These are phyloP conservation scores for Odontocerum albicorne DNA, from an alignment of 2,888 invertebrate species.

Conservation along the genomic window DNA sequence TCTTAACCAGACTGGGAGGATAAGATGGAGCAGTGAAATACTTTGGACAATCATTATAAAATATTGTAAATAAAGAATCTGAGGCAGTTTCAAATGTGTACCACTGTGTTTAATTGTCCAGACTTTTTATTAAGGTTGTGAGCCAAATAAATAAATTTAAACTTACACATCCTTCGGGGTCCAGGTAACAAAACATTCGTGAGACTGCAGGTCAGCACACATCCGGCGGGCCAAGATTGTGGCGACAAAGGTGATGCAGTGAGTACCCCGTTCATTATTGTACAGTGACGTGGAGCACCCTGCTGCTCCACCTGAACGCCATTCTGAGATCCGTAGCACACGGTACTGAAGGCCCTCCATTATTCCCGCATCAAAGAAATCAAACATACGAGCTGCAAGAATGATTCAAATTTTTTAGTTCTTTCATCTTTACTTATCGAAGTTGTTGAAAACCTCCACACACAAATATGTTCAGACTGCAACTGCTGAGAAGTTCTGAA, in stretches of 20 bases:
- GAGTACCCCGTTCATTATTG: conserved; percentile 40
- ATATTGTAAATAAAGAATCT: too few species aligned
- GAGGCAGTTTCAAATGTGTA: too few species aligned
- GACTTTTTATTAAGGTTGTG: too few species aligned
- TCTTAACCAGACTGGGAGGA: too few species aligned
- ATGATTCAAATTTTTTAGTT: too few species aligned
- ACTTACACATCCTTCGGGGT: conserved; percentile 32
- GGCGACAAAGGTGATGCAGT: conserved; percentile 71
- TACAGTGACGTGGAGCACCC: conserved; percentile 46
- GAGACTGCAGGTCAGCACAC: conserved; percentile 49
- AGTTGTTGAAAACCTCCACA: too few species aligned
- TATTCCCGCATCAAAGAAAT: conserved; percentile 89
- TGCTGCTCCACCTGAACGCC: conserved; percentile 63
- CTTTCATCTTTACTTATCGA: too few species aligned
- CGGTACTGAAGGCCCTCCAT: conserved; percentile 92
- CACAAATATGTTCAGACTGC: too few species aligned
- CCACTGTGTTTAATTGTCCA: too few species aligned
- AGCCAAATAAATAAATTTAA: conserved; percentile 2
- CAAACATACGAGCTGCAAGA: conserved; percentile 84
- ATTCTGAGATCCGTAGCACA: conserved; percentile 63
- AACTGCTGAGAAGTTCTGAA: too few species aligned
- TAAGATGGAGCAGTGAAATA: too few species aligned
- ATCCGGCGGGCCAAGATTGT: conserved; percentile 67
- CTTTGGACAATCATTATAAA: too few species aligned
- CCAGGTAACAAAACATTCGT: conserved; percentile 32